A percentile compares a stretch with the other conserved stretches of the same genome.
These are phyloP conservation scores for Willowsia nigromaculata DNA, from an alignment of 2,888 invertebrate genomes.

Conservation along the genomic window DNA sequence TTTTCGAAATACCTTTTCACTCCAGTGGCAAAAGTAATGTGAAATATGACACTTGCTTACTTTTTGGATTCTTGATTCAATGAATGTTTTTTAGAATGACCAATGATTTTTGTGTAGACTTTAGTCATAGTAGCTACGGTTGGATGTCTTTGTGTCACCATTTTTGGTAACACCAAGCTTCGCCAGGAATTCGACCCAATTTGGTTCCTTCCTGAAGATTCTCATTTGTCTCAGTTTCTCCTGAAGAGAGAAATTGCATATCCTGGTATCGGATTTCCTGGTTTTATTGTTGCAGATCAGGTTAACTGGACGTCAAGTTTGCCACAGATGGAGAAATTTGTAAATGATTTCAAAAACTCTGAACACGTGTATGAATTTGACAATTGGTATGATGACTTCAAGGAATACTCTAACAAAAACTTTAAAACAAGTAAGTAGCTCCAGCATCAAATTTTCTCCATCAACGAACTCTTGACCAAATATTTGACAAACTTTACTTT, in stretches of 20 bases:
- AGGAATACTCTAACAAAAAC: conserved; percentile 84
- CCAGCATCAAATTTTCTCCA: no score
- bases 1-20: conserved; percentile 86
- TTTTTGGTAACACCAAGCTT: conserved; percentile 84
- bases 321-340: conserved; percentile 83
- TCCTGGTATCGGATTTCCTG: conserved; percentile 85
- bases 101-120: conserved; percentile 81
- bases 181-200: conserved; percentile 89
- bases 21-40: conserved; percentile 84
- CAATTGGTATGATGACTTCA: conserved; percentile 86
- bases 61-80: no score
- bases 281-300: conserved; percentile 85
- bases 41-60: not conserved
- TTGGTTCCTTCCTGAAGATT: conserved; percentile 89
- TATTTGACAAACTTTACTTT: not conserved
- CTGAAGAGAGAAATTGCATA: conserved; percentile 84
- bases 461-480: no score
- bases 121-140: conserved; percentile 84
- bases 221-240: conserved; percentile 85
- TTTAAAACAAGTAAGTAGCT: conserved; percentile 83
- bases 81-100: conserved; percentile 26
- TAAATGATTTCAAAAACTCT: conserved; percentile 82
- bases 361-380: conserved; percentile 83
- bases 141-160: conserved; percentile 84
- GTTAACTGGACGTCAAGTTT: conserved; percentile 86